phyloP scores from a whole-genome alignment of 2,113 vertebrate genomes.

The Pelobates fuscus region DNA sequence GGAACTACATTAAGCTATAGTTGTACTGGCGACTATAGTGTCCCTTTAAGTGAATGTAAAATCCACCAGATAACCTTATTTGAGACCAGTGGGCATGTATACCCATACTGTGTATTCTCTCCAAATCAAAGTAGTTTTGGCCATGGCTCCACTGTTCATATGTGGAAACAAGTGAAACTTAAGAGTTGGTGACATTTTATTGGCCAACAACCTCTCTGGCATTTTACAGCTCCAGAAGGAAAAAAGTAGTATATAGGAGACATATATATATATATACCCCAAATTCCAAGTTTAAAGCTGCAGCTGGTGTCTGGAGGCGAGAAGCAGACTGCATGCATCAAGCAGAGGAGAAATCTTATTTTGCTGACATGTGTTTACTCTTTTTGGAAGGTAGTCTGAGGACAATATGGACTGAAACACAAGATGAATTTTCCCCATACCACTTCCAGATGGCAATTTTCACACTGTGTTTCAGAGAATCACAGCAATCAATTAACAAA shows the following conservation, averaged over 20 bases:
- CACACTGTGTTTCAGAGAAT: constrained; percentile 37
- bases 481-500: constrained; percentile 3
- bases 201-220: not conserved
- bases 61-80: no score
- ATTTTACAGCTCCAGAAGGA: not conserved
- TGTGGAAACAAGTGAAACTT: constrained; percentile 1
- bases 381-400: constrained; percentile 43
- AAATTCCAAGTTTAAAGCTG: constrained; percentile 16
- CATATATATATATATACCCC: not conserved
- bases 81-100: no score
- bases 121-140: not conserved
- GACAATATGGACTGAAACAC: constrained; percentile 36
- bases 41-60: no score
- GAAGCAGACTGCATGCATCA: constrained; percentile 39
- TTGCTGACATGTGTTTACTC: constrained; percentile 27
- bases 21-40: no score
- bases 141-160: constrained; percentile 5
- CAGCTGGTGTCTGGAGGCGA: constrained; percentile 42
- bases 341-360: constrained; percentile 40
- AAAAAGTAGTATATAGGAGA: constrained; percentile 7
- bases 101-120: no score
- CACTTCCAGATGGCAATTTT: constrained; percentile 40
- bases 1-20: no score
- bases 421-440: constrained; percentile 35
- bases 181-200: not conserved